Base-by-base conservation (phyloP, 2,888 invertebrate genomes). In the Platycheirus rosarum region DNA sequence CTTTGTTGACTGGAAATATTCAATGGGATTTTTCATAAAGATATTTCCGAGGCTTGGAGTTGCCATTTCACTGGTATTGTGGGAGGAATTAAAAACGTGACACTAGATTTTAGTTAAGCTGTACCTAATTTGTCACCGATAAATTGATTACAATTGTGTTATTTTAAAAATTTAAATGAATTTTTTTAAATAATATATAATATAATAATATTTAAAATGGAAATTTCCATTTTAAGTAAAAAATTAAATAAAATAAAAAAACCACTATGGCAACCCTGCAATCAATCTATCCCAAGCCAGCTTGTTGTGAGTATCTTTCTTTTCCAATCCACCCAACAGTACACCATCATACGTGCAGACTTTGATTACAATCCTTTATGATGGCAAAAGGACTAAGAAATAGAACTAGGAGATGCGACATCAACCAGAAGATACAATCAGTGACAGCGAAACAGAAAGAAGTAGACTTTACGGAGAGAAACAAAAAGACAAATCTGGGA, bases 341-440 rank as follows among this genome's bases (percentile, higher is more conserved):
- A 9, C 60, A 44, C 7, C 29, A 44, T 44, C 18, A 60, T 60
- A 29, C 29, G 2, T 49, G 55, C 53, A 53, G 71, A 32, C 65
- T 55, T 35, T 74, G 68, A 74, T 79, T 79, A 62, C 55, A 68
- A 26, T 68, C 62, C 23, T 37, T 53, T 70, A 29, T 46, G 46
- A 14, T 26, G 62, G 44, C n/a, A 60, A 60, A 42, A 57, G n/a
- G 49, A n/a, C 57, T 66, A 51, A 49, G 1, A 40, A 55, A 29
- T 44, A 65, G 11, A 23, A 32, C n/a, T 32, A 40, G 16, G 20
- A 62, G 48, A 62, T 62, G 51, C 74, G 55, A 46, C 75, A 57
- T 57, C 69, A 49, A 62, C 46, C 35, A 44, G 46, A 40, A 13
- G 42, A 60, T 53, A 44, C 35, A 32, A 35, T 9, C 42, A 71